Percentiles rank a stretch among this genome's conserved stretches.
These are phyloP conservation scores for Magallana ariakensis DNA, from an alignment of 1,140 invertebrate species.

Conservation along the genomic window DNA sequence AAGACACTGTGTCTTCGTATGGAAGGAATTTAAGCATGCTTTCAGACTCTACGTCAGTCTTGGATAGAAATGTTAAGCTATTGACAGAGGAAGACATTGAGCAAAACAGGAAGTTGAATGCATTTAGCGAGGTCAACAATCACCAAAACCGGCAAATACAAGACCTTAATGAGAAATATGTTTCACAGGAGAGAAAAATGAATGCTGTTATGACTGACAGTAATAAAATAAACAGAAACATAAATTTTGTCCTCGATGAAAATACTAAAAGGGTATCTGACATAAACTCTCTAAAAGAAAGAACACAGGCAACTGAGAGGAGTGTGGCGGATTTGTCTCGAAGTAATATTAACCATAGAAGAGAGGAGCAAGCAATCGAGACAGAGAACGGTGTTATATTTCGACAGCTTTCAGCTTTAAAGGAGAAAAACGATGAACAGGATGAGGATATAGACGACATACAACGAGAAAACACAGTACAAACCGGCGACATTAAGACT, in stretches of 20 bases:
- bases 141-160: slow-evolving; percentile 6
- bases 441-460: background rate
- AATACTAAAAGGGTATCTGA: background rate
- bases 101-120: background rate
- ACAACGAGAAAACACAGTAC: background rate
- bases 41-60: background rate
- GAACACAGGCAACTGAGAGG: background rate
- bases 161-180: background rate
- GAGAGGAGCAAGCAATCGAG: background rate
- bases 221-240: background rate
- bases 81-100: background rate
- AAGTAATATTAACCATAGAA: background rate
- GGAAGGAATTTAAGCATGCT: background rate
- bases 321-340: background rate
- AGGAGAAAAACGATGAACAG: background rate
- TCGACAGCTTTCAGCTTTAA: background rate
- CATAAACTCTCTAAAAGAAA: background rate
- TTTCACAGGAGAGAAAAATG: slow-evolving; percentile 1
- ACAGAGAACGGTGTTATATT: background rate
- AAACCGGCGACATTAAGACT: background rate
- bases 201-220: background rate
- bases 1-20: background rate
- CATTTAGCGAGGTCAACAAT: background rate
- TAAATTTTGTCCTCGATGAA: background rate
- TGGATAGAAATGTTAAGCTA: slow-evolving; percentile 6